A percentile compares a stretch with the other conserved stretches of the same genome.
Conservation (phyloP, 2,888 invertebrate genomes). For the Vanessa cardui region DNA sequence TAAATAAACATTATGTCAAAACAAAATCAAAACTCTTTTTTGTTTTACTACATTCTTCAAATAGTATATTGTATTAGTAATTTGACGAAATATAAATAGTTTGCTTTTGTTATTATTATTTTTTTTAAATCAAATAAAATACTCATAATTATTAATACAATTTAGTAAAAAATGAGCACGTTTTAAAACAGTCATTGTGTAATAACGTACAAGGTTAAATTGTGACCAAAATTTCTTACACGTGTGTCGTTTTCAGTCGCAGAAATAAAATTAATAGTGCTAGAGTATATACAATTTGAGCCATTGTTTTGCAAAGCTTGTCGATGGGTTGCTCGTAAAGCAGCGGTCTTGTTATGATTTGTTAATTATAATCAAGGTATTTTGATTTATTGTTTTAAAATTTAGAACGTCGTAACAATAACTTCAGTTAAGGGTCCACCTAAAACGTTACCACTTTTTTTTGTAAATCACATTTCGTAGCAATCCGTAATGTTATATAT, state of each 20-base stretch:
- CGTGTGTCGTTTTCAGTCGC: slow-evolving; percentile 40
- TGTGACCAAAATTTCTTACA: slow-evolving; percentile 37
- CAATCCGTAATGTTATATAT: neutral
- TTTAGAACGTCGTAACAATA: neutral
- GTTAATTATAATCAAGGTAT: slow-evolving; percentile 5
- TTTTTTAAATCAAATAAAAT: too few relatives aligned
- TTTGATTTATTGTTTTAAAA: slow-evolving; percentile 19
- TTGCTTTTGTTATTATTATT: too few relatives aligned
- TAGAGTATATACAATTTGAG: slow-evolving; percentile 40
- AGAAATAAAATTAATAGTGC: slow-evolving; percentile 26
- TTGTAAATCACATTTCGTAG: neutral
- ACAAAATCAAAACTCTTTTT: too few relatives aligned
- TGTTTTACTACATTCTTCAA: too few relatives aligned
- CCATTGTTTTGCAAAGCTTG: slow-evolving; percentile 53
- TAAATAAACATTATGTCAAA: too few relatives aligned
- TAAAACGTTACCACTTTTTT: neutral
- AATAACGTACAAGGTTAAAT: slow-evolving; percentile 11
- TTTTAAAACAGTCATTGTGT: slow-evolving; percentile 10
- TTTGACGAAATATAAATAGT: too few relatives aligned
- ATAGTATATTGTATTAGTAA: too few relatives aligned
- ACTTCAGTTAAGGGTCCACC: neutral
- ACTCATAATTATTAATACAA: too few relatives aligned
- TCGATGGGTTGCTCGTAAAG: slow-evolving; percentile 22
- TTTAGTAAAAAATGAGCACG: too few relatives aligned
- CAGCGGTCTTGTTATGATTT: slow-evolving; percentile 25